Conservation (phyloP, 1,140 invertebrate species). For the Bombus balteatus region DNA sequence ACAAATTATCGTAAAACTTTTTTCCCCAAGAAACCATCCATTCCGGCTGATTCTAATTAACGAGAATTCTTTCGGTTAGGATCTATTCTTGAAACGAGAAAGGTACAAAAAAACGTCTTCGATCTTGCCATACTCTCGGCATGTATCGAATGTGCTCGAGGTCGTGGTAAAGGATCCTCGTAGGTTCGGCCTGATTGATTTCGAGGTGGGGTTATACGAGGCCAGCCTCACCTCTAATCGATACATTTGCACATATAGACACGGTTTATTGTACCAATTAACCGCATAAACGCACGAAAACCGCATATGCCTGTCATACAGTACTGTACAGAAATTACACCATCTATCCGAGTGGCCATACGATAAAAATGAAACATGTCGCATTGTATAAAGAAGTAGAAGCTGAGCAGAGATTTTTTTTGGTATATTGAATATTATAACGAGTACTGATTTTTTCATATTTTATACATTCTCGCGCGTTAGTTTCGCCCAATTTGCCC, state of each 20-base stretch:
- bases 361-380: neutral
- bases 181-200: constrained; percentile 53
- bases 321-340: neutral
- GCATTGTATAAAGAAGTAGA: neutral
- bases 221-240: constrained; percentile 53
- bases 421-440: too few species aligned
- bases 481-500: too few species aligned
- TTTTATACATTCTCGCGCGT: too few species aligned
- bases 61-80: neutral
- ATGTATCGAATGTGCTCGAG: neutral
- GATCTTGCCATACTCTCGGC: constrained; percentile 20
- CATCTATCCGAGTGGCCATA: neutral
- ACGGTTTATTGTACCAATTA: constrained; percentile 49
- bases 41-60: neutral
- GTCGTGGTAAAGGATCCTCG: constrained; percentile 49
- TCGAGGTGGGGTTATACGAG: constrained; percentile 52
- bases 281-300: constrained; percentile 43
- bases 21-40: neutral
- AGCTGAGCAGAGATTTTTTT: too few species aligned
- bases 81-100: neutral
- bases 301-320: neutral
- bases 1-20: too few species aligned
- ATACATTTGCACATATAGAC: constrained; percentile 50
- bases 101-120: neutral
- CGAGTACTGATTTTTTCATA: too few species aligned